Conservation (phyloP, 2,113 vertebrate species). For the Amazona vittata region DNA sequence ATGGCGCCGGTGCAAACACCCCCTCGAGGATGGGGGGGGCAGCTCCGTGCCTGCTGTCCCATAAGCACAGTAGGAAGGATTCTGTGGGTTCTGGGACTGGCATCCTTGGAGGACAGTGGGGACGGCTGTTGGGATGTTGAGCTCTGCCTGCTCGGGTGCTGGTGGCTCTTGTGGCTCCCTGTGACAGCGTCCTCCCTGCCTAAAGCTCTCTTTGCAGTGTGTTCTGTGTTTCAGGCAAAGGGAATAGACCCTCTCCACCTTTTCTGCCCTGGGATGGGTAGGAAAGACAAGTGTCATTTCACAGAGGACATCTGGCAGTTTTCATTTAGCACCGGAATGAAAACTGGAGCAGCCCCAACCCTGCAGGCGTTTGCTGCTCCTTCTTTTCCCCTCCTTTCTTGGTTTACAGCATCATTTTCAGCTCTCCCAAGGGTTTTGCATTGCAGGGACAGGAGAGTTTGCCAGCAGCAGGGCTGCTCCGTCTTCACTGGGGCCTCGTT, state of each 20-base stretch:
- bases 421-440: background rate
- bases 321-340: background rate
- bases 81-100: background rate
- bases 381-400: background rate
- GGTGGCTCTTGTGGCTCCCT: background rate
- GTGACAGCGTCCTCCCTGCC: rapidly evolving
- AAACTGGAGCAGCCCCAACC: rapidly evolving
- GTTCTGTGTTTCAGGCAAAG: background rate
- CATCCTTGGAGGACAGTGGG: background rate
- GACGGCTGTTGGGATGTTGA: background rate
- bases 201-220: background rate
- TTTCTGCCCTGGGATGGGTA: background rate
- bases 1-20: rapidly evolving
- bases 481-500: rapidly evolving
- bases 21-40: background rate
- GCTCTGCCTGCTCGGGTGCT: background rate
- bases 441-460: background rate
- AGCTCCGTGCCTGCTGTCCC: rapidly evolving
- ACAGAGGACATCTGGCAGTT: background rate
- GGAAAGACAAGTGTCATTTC: background rate
- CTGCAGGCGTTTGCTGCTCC: background rate
- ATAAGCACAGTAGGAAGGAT: background rate
- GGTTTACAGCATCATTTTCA: background rate
- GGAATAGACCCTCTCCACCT: background rate
- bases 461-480: background rate